phyloP scores from a whole-genome alignment of 37 sponge, comb jelly and placozoan species.

The Axinella damicornis region DNA sequence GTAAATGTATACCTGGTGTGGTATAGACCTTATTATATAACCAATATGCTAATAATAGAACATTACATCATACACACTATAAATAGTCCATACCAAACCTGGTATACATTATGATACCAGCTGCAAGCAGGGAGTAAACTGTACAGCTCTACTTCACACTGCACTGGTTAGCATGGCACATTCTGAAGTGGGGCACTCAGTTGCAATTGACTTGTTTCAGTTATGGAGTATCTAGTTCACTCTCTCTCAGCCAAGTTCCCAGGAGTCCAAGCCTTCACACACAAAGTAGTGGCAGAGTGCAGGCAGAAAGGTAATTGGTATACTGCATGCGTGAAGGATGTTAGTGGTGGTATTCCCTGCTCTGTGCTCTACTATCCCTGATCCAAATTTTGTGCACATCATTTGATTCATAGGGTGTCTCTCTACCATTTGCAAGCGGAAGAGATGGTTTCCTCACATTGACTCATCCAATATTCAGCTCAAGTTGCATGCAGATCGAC shows the following conservation, averaged over 20 bases:
- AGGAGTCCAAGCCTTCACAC: slow-evolving; percentile 59
- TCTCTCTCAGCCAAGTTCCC: slow-evolving; percentile 54
- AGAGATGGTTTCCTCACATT: slow-evolving; percentile 66
- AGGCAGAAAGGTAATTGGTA: slow-evolving; percentile 44
- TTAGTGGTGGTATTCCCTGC: too few species aligned
- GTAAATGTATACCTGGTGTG: background rate
- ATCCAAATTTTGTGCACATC: background rate
- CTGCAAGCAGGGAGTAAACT: too few species aligned
- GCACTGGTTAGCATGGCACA: too few species aligned
- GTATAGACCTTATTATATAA: background rate
- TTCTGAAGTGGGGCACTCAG: too few species aligned
- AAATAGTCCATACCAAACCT: too few species aligned
- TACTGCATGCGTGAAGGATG: too few species aligned
- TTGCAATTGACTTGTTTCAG: background rate
- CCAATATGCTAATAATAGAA: background rate
- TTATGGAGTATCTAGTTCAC: background rate
- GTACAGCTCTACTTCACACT: too few species aligned
- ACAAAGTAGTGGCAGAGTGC: slow-evolving; percentile 27
- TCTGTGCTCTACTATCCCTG: background rate
- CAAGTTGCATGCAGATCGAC: slow-evolving; percentile 68
- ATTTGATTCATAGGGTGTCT: slow-evolving; percentile 46
- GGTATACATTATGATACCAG: too few species aligned
- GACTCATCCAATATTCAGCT: slow-evolving; percentile 38
- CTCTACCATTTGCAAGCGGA: slow-evolving; percentile 54
- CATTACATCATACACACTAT: too few species aligned